Evolutionary conservation across 2,113 vertebrate species (phyloP).

Genomic region (Catharus bicknelli): DNA sequence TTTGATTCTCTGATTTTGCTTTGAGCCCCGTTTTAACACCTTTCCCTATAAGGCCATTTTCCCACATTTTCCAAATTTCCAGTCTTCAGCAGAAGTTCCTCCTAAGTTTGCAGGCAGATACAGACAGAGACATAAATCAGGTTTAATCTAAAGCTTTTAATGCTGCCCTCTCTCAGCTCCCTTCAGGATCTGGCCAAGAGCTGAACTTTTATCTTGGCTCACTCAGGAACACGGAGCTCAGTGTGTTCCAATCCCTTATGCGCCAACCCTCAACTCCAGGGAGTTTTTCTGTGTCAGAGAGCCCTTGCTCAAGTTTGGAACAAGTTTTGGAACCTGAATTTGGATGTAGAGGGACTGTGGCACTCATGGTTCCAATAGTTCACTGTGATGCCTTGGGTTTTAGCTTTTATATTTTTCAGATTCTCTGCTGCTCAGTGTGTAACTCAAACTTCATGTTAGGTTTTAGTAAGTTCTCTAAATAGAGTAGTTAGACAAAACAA

Average conservation of each 20-base stretch:
- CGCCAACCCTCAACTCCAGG: background rate
- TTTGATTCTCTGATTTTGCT: background rate
- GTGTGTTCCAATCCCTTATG: background rate
- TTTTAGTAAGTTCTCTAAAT: too few species aligned
- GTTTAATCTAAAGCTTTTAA: background rate
- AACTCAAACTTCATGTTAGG: too few species aligned
- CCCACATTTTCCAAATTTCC: background rate
- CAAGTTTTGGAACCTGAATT: background rate
- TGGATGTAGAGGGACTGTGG: background rate
- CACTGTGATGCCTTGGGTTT: too few species aligned
- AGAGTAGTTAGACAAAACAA: too few species aligned
- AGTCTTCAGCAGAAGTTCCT: background rate
- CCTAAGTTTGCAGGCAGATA: background rate
- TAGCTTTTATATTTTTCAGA: too few species aligned
- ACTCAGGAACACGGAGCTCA: background rate
- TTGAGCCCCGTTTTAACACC: background rate
- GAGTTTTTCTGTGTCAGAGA: background rate
- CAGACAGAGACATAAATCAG: background rate
- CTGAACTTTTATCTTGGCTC: background rate
- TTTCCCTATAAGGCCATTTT: background rate
- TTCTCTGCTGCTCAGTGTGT: too few species aligned
- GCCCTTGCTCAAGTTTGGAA: background rate
- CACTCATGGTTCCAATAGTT: background rate
- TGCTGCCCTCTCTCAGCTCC: background rate
- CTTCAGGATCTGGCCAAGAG: background rate